A percentile compares a stretch with the other conserved stretches of the same genome.
Evolutionary conservation across 2,797 vertebrate species (phyloP).

Genomic region (Streptopelia turtur): DNA sequence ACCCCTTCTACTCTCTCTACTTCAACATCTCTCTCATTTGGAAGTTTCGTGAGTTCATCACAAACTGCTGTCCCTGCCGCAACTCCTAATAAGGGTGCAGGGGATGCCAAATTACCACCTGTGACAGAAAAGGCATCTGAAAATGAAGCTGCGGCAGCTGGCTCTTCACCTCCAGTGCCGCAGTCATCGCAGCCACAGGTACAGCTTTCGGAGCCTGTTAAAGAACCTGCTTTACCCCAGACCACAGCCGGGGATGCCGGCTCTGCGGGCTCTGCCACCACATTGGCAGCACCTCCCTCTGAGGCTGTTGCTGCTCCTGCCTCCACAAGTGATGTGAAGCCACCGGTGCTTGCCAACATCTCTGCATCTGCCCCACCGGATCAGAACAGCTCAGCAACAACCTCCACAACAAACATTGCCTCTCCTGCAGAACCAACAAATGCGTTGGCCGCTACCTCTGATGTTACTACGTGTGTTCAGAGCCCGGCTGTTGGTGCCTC

Average conservation of each 20-base stretch:
- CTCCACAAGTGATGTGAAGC: conserved; percentile 32
- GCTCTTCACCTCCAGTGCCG: background rate
- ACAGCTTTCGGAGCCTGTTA: conserved; percentile 8
- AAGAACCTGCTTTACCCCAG: background rate
- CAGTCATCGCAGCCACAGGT: conserved; percentile 30
- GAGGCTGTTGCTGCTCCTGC: conserved; percentile 17
- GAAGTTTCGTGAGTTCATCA: conserved; percentile 78
- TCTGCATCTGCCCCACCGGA: background rate
- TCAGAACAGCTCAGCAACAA: background rate
- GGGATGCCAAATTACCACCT: conserved; percentile 33
- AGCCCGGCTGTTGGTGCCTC: conserved; percentile 13
- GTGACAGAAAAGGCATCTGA: conserved; percentile 70
- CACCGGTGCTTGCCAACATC: background rate
- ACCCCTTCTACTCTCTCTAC: conserved; percentile 7
- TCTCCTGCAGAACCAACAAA: conserved; percentile 32
- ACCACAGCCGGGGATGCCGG: background rate
- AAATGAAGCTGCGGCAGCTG: background rate
- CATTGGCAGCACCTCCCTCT: background rate
- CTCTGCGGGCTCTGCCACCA: background rate
- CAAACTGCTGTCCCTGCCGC: conserved; percentile 33
- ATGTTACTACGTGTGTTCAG: background rate
- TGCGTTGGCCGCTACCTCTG: background rate
- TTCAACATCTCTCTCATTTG: conserved; percentile 75
- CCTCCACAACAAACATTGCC: background rate
- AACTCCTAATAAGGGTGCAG: conserved; percentile 49